Evolutionary conservation across 1,140 invertebrate genomes (phyloP).

Genomic region (Camponotus vicinus): DNA sequence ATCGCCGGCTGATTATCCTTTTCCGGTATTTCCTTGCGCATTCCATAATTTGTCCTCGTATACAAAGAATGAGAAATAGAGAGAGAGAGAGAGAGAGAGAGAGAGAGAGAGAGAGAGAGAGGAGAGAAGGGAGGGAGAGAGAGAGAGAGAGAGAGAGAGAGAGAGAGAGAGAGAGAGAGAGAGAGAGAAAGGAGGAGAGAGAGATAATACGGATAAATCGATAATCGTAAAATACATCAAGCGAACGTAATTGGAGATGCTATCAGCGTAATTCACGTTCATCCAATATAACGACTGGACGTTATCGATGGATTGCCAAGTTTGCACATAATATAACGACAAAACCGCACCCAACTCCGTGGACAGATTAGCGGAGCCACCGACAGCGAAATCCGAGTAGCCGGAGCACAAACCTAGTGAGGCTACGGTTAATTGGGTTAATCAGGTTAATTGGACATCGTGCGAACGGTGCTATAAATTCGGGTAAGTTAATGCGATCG

Average conservation of each 20-base stretch:
- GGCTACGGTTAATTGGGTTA: constrained; percentile 61
- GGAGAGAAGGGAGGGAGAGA: too few species aligned
- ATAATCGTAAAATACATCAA: constrained; percentile 42
- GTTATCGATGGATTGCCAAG: constrained; percentile 63
- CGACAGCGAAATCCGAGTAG: constrained; percentile 59
- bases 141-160: too few species aligned
- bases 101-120: too few species aligned
- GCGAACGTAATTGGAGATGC: constrained; percentile 50
- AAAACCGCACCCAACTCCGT: constrained; percentile 60
- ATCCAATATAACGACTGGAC: constrained; percentile 40
- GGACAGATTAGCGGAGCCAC: constrained; percentile 53
- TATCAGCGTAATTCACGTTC: constrained; percentile 56
- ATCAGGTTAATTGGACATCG: constrained; percentile 67
- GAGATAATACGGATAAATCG: constrained; percentile 33
- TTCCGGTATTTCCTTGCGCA: neutral
- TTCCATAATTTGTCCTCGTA: constrained; percentile 28
- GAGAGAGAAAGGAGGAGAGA: too few species aligned
- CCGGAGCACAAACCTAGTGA: constrained; percentile 42
- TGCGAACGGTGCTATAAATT: constrained; percentile 24
- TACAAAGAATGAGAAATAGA: neutral
- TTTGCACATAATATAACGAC: constrained; percentile 60
- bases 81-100: too few species aligned
- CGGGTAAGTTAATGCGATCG: constrained; percentile 56
- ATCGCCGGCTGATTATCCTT: neutral
- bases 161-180: too few species aligned